Evolutionary conservation across 2,888 invertebrate species (phyloP).

Genomic region (Agelastica alni): DNA sequence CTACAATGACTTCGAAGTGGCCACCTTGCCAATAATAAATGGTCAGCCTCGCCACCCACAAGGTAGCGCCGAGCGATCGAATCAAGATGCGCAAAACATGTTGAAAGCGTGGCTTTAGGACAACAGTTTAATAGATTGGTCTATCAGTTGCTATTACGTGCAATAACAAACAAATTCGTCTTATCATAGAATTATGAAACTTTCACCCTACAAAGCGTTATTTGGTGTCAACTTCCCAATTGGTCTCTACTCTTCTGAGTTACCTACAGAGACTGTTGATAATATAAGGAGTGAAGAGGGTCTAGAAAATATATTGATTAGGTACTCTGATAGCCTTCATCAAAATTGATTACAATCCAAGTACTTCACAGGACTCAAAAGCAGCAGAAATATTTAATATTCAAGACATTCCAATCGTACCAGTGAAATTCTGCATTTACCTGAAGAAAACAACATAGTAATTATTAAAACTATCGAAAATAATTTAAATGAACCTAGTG

Average conservation of each 20-base stretch:
- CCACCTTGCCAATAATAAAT: not conserved
- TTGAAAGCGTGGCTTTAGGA: not conserved
- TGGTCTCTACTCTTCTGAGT: not conserved
- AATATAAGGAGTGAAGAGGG: too few species aligned
- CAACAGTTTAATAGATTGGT: not conserved
- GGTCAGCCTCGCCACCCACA: not conserved
- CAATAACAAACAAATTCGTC: not conserved
- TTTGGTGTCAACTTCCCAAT: not conserved
- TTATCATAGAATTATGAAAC: not conserved
- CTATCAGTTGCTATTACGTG: not conserved
- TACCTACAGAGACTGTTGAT: not conserved
- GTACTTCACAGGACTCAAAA: too few species aligned
- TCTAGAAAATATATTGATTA: too few species aligned
- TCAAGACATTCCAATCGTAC: not conserved
- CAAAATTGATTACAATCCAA: not conserved
- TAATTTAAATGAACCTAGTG: too few species aligned
- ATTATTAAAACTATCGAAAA: not conserved
- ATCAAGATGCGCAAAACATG: conserved; percentile 4
- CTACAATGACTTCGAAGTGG: not conserved
- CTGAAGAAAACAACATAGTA: not conserved
- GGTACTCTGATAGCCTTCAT: not conserved
- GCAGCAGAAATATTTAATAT: too few species aligned
- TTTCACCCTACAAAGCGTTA: not conserved
- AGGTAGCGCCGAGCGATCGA: not conserved
- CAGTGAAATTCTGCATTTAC: not conserved